Evolutionary conservation across 1,140 invertebrate genomes (phyloP).

Genomic region (Antheraea pernyi): DNA sequence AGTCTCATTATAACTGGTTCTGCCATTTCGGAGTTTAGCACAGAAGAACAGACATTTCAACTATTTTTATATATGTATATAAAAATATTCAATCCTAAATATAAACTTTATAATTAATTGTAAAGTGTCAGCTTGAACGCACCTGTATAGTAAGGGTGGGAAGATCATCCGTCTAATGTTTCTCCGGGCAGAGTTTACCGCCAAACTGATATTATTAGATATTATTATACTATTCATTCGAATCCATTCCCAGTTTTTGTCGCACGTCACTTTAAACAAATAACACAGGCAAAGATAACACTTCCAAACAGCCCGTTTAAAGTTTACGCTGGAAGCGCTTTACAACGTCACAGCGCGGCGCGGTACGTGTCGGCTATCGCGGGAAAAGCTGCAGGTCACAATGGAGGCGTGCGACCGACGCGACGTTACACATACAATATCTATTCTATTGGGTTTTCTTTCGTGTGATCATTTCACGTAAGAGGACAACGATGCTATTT

Average conservation of each 20-base stretch:
- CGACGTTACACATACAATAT: conserved; percentile 57
- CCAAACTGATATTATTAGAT: conserved; percentile 56
- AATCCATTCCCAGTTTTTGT: conserved; percentile 49
- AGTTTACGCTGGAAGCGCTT: background rate
- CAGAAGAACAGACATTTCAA: too few species aligned
- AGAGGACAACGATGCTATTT: conserved; percentile 49
- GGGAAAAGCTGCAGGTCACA: conserved; percentile 63
- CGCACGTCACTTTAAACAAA: conserved; percentile 13
- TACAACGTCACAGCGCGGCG: conserved; percentile 34
- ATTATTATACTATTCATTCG: conserved; percentile 46
- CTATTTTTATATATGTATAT: too few species aligned
- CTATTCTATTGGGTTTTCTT: conserved; percentile 60
- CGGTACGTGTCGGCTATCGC: conserved; percentile 57
- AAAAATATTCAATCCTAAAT: too few species aligned
- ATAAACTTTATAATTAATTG: too few species aligned
- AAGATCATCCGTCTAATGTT: conserved; percentile 68
- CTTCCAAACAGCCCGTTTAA: background rate
- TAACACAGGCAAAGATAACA: background rate
- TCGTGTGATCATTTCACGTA: conserved; percentile 55
- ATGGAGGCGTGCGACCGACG: conserved; percentile 44
- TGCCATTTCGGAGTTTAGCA: too few species aligned
- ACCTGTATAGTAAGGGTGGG: conserved; percentile 69
- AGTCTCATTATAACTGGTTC: too few species aligned
- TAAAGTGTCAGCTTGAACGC: conserved; percentile 36
- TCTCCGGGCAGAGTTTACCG: conserved; percentile 48